Conservation (phyloP, 2,888 invertebrate species). For the Aelia acuminata region DNA sequence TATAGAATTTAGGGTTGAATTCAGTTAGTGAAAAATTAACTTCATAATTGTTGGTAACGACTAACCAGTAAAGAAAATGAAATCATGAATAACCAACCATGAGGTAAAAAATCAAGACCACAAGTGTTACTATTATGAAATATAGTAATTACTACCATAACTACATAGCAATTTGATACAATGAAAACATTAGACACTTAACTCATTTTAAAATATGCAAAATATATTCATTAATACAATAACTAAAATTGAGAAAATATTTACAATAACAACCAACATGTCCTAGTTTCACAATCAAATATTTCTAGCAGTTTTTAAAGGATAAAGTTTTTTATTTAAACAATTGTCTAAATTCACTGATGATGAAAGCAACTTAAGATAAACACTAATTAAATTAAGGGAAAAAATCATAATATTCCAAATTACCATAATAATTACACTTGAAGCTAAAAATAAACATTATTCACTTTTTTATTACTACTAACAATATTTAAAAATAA, state of each 20-base stretch:
- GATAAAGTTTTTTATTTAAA: not conserved
- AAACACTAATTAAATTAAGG: not conserved
- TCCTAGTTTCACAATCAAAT: not conserved
- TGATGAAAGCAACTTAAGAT: not conserved
- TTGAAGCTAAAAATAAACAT: not conserved
- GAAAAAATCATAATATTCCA: not conserved
- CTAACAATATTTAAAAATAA: not conserved
- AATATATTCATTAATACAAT: not conserved
- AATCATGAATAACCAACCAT: not conserved
- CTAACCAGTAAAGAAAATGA: not conserved
- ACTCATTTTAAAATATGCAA: not conserved
- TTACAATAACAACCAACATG: not conserved
- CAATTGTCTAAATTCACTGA: not conserved
- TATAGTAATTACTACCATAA: too few species aligned
- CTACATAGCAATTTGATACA: too few species aligned
- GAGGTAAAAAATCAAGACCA: not conserved
- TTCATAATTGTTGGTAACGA: not conserved
- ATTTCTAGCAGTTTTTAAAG: not conserved
- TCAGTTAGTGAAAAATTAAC: not conserved
- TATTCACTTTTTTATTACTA: not conserved
- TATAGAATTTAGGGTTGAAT: not conserved
- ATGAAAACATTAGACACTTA: not conserved
- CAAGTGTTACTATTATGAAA: too few species aligned
- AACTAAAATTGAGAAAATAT: conserved; percentile 14
- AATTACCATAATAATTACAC: not conserved